Evolutionary conservation across 92 coral and sea anemone genomes (phyloP), one percentile per base, ranked within the genome.

Genomic region (Actinostola sp.): DNA sequence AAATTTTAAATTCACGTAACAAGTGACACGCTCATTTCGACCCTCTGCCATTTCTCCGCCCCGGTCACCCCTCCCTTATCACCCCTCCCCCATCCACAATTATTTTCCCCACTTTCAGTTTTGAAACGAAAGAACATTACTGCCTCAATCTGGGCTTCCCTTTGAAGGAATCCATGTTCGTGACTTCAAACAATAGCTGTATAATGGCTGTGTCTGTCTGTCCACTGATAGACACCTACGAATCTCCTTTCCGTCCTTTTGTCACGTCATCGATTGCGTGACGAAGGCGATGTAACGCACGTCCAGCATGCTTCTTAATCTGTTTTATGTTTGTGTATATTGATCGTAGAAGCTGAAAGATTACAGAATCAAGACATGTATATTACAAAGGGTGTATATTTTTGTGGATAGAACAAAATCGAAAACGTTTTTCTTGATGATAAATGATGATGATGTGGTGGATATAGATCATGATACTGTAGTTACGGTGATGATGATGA

Each of bases 271-370:
- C 1, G 43, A 28, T 27, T 27, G 17, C 20, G 49, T 36, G 17
- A 49, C 42, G n/a, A 29, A 2, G 24, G 42, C 19, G 59, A 29
- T 30, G 60, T n/a, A 45, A 50, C 61, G 77, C 77, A 71, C 43
- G 66, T 43, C 77, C 77, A 55, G 77, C 77, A 57, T 57, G 77
- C 77, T 44, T 58, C 19, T 71, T 41, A 71, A n/a, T 71, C 77
- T 71, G 77, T 71, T 30, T 71, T 71, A 26, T 71, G 77, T 25
- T 71, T 71, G 77, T 71, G 77, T 55, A 71, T 30, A 56, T 55
- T 58, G 61, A 21, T 19, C 4, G 77, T 31, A 3, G 34, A 23
- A 36, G 38, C 77, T 71, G 66, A 9, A 62, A 62, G n/a, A 62
- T 6, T 20, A 6, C 16, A 62, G 2, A 62, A 34, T 1, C 27